Conservation (phyloP, 1,140 invertebrate species). For the Hyles vespertilio region DNA sequence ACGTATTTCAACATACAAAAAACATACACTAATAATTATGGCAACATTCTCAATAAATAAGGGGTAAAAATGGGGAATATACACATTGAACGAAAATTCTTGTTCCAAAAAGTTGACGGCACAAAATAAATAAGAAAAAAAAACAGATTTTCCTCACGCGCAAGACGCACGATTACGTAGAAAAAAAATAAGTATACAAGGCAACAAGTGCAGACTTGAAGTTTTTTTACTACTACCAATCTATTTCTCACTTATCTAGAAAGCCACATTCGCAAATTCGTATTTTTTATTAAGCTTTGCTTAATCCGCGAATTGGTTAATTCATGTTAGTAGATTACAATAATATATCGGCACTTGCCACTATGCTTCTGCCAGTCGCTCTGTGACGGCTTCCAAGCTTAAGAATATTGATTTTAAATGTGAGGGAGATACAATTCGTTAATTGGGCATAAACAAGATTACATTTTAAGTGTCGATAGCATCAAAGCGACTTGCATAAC, state of each 20-base stretch:
- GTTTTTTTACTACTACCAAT: slow-evolving; percentile 58
- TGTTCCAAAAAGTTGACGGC: slow-evolving; percentile 42
- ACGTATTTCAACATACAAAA: slow-evolving; percentile 66
- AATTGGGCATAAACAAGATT: slow-evolving; percentile 21
- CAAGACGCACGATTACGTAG: slow-evolving; percentile 49
- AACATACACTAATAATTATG: slow-evolving; percentile 73
- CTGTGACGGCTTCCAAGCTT: slow-evolving; percentile 15
- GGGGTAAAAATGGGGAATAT: slow-evolving; percentile 47
- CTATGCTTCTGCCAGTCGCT: slow-evolving; percentile 34
- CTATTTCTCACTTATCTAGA: slow-evolving; percentile 61
- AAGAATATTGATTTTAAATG: slow-evolving; percentile 17
- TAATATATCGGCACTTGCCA: slow-evolving; percentile 42
- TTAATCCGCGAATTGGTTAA: slow-evolving; percentile 67
- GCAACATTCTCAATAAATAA: slow-evolving; percentile 75
- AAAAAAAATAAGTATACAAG: slow-evolving; percentile 67
- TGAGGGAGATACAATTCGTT: slow-evolving; percentile 20
- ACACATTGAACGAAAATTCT: slow-evolving; percentile 50
- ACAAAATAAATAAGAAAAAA: slow-evolving; percentile 55
- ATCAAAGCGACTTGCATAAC: slow-evolving; percentile 40
- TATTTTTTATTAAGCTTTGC: slow-evolving; percentile 57
- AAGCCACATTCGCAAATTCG: slow-evolving; percentile 60
- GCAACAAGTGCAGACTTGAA: slow-evolving; percentile 75
- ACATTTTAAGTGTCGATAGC: slow-evolving; percentile 4
- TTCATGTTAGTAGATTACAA: slow-evolving; percentile 63
- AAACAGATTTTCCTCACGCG: slow-evolving; percentile 28